Evolutionary conservation across 1,140 invertebrate genomes (phyloP).

Genomic region (Periplaneta americana): DNA sequence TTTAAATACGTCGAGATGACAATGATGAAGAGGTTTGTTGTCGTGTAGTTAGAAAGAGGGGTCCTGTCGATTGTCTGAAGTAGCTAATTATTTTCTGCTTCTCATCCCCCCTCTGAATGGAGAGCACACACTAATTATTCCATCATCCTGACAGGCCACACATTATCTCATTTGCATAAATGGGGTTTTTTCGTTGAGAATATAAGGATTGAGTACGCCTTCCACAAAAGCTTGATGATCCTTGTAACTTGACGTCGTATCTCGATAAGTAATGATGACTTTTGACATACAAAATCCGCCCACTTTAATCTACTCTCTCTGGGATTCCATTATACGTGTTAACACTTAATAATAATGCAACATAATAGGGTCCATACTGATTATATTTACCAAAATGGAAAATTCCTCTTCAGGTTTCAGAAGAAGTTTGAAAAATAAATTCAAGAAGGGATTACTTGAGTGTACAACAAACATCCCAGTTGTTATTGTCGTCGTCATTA

Average conservation of each 20-base stretch:
- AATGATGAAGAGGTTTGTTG: not conserved
- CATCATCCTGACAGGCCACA: not conserved
- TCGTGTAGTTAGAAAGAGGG: not conserved
- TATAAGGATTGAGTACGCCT: not conserved
- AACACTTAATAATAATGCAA: not conserved
- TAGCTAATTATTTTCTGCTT: not conserved
- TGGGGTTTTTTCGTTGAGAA: not conserved
- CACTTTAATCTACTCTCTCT: too few species aligned
- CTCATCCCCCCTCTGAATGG: not conserved
- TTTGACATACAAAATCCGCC: too few species aligned
- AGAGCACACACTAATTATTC: not conserved
- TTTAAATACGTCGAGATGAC: not conserved
- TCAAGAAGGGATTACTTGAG: too few species aligned
- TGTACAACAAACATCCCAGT: too few species aligned
- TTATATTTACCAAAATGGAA: not conserved
- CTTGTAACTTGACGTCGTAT: not conserved
- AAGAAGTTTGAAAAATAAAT: not conserved
- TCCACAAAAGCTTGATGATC: not conserved
- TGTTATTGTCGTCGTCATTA: too few species aligned
- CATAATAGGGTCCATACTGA: not conserved
- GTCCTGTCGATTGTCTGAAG: not conserved
- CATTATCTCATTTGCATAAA: not conserved
- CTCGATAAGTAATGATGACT: not conserved
- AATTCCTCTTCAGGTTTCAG: not conserved
- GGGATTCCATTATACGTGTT: not conserved